phyloP scores from a whole-genome alignment of 2,888 invertebrate species.

The Fragum whitleyi region DNA sequence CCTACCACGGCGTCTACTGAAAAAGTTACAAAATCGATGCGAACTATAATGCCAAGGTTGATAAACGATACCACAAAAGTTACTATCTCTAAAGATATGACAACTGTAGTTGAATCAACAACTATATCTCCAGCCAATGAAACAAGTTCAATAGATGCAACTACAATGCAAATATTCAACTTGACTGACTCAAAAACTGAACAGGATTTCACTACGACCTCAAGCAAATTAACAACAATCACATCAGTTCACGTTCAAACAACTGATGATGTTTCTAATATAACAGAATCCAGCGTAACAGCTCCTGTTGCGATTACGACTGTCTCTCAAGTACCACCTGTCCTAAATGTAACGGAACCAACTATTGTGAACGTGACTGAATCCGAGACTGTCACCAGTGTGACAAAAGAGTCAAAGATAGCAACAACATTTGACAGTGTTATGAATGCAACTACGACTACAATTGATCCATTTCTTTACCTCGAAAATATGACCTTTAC shows the following conservation, averaged over 20 bases:
- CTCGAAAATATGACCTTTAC: slow-evolving; percentile 7
- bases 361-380: background rate
- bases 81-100: background rate
- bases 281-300: background rate
- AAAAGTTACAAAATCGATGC: background rate
- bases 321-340: background rate
- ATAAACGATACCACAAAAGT: background rate
- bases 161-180: background rate
- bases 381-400: background rate
- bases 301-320: too few species aligned
- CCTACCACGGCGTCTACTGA: background rate
- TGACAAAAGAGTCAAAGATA: background rate
- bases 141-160: background rate
- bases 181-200: background rate
- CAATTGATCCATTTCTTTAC: background rate
- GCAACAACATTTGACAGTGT: background rate
- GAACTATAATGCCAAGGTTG: background rate
- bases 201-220: background rate
- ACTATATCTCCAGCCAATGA: background rate
- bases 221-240: background rate
- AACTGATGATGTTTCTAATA: background rate
- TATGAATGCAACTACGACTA: slow-evolving; percentile 1
- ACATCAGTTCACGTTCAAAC: background rate
- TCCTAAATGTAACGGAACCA: background rate
- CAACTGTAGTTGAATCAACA: background rate